phyloP scores from a whole-genome alignment of 2,113 vertebrate genomes.

The Ondatra zibethicus region DNA sequence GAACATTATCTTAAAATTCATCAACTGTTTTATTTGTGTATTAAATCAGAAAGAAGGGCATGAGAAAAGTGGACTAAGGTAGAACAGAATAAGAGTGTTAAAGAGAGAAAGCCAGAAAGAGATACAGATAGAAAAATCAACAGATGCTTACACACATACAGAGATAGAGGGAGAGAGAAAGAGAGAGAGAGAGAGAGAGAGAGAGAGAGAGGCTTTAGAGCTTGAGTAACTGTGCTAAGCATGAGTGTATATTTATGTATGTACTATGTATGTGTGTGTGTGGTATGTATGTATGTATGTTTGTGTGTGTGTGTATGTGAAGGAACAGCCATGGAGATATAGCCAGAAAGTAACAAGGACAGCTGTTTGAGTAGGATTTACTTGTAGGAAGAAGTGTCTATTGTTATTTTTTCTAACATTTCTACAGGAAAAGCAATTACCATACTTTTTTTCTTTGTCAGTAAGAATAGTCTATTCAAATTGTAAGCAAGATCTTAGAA shows the following conservation, averaged over 20 bases:
- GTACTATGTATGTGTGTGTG: no score
- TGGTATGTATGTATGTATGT: background rate
- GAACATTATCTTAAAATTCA: constrained; percentile 24
- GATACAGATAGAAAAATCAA: background rate
- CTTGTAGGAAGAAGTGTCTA: background rate
- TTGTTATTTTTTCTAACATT: background rate
- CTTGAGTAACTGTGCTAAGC: background rate
- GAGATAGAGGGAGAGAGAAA: no score
- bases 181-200: no score
- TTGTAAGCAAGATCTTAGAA: constrained; percentile 42
- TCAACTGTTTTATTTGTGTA: constrained; percentile 23
- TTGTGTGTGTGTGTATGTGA: background rate
- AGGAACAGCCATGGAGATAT: background rate
- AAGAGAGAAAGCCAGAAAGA: background rate
- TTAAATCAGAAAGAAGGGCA: background rate
- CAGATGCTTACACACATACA: no score
- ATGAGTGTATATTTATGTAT: background rate
- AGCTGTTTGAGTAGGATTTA: constrained; percentile 15
- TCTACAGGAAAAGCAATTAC: background rate
- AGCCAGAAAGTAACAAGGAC: background rate
- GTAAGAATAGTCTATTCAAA: constrained; percentile 36
- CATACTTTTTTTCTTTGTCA: constrained; percentile 31
- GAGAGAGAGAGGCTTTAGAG: background rate
- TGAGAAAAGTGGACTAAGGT: no score
- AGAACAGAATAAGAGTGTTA: background rate